Conservation (phyloP, 2,888 invertebrate species). For the Cryptophagus acutangulus region DNA sequence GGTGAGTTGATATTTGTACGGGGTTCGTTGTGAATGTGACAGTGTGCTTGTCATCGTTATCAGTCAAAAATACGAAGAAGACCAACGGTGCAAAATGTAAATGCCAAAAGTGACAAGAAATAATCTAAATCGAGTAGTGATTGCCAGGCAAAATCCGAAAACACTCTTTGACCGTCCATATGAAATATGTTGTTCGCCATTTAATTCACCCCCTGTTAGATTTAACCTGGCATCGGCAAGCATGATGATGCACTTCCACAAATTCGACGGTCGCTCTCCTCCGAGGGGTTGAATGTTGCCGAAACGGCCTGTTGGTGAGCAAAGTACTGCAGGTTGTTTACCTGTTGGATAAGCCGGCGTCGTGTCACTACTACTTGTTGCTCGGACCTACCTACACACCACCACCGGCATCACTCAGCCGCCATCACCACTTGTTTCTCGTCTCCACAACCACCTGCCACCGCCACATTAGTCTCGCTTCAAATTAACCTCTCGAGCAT, state of each 20-base stretch:
- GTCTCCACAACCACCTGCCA: conserved; percentile 44
- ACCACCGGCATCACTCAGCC: conserved; percentile 35
- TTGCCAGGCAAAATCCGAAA: no score
- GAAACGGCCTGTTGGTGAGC: conserved; percentile 5
- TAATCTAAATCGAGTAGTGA: background rate
- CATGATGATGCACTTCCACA: no score
- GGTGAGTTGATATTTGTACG: conserved; percentile 35
- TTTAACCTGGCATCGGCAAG: no score
- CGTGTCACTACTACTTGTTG: conserved; percentile 44
- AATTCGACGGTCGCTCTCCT: background rate
- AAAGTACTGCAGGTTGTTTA: conserved; percentile 39
- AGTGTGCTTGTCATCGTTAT: background rate
- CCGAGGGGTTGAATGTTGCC: background rate
- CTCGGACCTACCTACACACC: conserved; percentile 40
- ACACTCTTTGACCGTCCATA: no score
- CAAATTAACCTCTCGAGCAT: conserved; percentile 4
- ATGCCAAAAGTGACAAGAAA: background rate
- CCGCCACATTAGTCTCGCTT: no score
- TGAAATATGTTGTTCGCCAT: no score
- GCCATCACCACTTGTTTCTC: conserved; percentile 37
- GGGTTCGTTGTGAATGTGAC: conserved; percentile 9
- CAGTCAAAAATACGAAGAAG: background rate
- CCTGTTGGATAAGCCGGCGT: conserved; percentile 43
- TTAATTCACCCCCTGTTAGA: no score
- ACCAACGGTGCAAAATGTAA: background rate